These are phyloP conservation scores for Heliconius congener DNA, from an alignment of 1,140 invertebrate species.

Conservation along the genomic window DNA sequence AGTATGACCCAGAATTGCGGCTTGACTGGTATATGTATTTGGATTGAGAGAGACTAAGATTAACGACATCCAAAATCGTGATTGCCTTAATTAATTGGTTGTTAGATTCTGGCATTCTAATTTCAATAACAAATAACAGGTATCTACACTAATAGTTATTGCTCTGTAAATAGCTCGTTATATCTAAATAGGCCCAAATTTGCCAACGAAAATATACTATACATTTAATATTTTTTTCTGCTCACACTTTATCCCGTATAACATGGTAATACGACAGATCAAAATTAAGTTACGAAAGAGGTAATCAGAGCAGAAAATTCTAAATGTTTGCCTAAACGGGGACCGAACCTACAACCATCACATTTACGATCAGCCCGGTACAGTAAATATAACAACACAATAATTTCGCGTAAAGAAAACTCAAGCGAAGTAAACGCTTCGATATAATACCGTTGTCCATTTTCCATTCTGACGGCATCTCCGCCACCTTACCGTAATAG, in stretches of 20 bases:
- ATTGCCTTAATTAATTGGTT: conserved; percentile 46
- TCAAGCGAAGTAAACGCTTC: not conserved
- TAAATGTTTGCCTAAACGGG: no score
- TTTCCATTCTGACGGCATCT: conserved; percentile 56
- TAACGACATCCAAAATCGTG: conserved; percentile 39
- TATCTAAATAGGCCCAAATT: not conserved
- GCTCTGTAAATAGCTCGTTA: conserved; percentile 3
- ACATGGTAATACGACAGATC: not conserved
- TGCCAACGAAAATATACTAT: not conserved
- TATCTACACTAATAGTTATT: conserved; percentile 7
- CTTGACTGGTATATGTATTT: conserved; percentile 37
- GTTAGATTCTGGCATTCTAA: conserved; percentile 41
- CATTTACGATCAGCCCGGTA: no score
- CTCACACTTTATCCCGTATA: no score
- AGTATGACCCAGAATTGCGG: conserved; percentile 57
- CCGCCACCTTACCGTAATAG: conserved; percentile 55
- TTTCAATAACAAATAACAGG: conserved; percentile 28
- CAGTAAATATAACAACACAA: not conserved
- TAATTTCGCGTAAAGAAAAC: not conserved
- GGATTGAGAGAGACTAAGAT: conserved; percentile 32
- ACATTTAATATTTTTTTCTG: no score
- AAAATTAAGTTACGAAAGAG: not conserved
- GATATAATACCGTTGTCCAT: conserved; percentile 60
- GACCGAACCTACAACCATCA: no score
- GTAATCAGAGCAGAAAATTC: no score